Percentiles rank a stretch among this genome's conserved stretches.
phyloP scores from a whole-genome alignment of 2,888 invertebrate species.

The Agapetus fuscipes region DNA sequence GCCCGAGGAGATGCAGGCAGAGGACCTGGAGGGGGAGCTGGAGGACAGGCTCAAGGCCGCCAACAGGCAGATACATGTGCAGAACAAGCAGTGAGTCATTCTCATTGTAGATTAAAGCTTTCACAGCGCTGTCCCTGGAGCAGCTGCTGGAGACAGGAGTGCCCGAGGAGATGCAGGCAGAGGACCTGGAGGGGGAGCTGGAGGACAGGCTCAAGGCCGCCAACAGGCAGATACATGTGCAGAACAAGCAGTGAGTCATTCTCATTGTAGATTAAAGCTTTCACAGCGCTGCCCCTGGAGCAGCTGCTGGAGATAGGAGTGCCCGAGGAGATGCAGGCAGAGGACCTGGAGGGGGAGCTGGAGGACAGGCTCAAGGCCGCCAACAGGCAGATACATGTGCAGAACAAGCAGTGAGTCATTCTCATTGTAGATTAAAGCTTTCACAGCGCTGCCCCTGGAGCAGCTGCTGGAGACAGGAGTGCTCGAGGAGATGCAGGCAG shows the following conservation, averaged over 20 bases:
- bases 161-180: slow-evolving; percentile 49
- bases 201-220: slow-evolving; percentile 42
- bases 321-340: slow-evolving; percentile 54
- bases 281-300: slow-evolving; percentile 39
- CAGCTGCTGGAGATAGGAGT: slow-evolving; percentile 62
- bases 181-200: slow-evolving; percentile 24
- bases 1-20: slow-evolving; percentile 49
- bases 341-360: slow-evolving; percentile 24
- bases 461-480: slow-evolving; percentile 62
- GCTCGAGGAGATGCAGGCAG: slow-evolving; percentile 54
- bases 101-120: too few relatives aligned
- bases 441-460: slow-evolving; percentile 39
- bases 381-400: slow-evolving; percentile 34
- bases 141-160: slow-evolving; percentile 62
- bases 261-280: too few relatives aligned
- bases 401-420: slow-evolving; percentile 36
- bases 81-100: slow-evolving; percentile 36
- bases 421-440: too few relatives aligned
- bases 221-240: slow-evolving; percentile 34
- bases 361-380: slow-evolving; percentile 41
- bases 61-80: slow-evolving; percentile 34
- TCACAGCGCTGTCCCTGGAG: slow-evolving; percentile 39
- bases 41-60: slow-evolving; percentile 42
- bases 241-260: slow-evolving; percentile 36
- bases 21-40: slow-evolving; percentile 24